Conservation (phyloP, 2,888 invertebrate species). For the Drosophila tanythrix region DNA sequence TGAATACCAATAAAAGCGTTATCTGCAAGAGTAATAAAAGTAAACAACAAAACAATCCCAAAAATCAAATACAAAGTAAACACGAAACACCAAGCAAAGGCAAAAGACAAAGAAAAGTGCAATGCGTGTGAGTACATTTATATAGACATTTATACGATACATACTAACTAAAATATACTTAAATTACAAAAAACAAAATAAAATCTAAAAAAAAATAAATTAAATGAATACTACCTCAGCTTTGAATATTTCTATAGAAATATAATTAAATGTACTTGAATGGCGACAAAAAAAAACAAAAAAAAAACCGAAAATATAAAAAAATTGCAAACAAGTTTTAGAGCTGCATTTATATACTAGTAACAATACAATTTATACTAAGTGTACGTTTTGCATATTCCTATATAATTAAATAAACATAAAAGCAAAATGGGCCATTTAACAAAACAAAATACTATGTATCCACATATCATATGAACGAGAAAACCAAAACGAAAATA, state of each 20-base stretch:
- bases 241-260: conserved; percentile 81
- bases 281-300: conserved; percentile 41
- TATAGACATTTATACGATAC: conserved; percentile 41
- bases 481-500: conserved; percentile 23
- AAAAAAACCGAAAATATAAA: conserved; percentile 27
- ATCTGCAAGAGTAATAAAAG: conserved; percentile 12
- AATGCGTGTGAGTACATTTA: conserved; percentile 40
- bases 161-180: conserved; percentile 35
- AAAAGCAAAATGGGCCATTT: conserved; percentile 48
- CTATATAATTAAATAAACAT: conserved; percentile 72
- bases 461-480: conserved; percentile 19
- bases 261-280: conserved; percentile 72
- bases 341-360: conserved; percentile 80
- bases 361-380: conserved; percentile 63
- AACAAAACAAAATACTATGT: conserved; percentile 19
- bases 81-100: conserved; percentile 3
- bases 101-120: conserved; percentile 6
- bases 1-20: conserved; percentile 27
- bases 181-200: conserved; percentile 48
- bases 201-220: conserved; percentile 39
- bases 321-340: conserved; percentile 62
- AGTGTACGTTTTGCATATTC: conserved; percentile 79
- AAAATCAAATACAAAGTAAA: conserved; percentile 21
- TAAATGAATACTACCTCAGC: conserved; percentile 82
- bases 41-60: conserved; percentile 16